Evolutionary conservation across 2,113 vertebrate species (phyloP), one percentile per base, ranked within the genome.

Genomic region (Hypocryptadius cinnamomeus): DNA sequence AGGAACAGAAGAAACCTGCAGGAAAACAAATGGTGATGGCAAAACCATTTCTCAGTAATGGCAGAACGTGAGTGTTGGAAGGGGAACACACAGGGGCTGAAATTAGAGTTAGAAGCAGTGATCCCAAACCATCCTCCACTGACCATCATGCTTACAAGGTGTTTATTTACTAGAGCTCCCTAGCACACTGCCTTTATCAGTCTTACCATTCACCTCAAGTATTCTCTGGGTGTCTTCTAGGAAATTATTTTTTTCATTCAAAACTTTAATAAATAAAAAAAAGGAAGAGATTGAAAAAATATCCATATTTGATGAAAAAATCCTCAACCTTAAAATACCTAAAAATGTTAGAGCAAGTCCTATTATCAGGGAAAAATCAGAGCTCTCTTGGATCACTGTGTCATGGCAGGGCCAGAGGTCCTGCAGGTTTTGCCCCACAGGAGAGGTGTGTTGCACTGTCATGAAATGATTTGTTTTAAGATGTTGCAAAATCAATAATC

Each of bases 1-100:
- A 98, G 94, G 98, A 97, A 95, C 93, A 89, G 84, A 98, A 64
- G 44, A 85, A 97, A 72, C 97, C 97, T 95, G 63, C 15, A 51
- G 22, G 51, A 92, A 85, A 68, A 35, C 59, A 77, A 90, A 56
- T 5, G 2, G 19, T 24, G 48, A 20, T 23, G 23, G 17, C 56
- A 79, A 76, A 92, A 87, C 8, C 14, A 24, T 40, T 70, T 81
- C 47, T 80, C 11, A 68, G 13, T 50, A 63, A 31, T 1, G 10
- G 25, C 28, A 57, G 72, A 80, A 83, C 0, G 0, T 14, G 53
- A 66, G 15, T 80, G 11, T 37, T 57, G 61, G 50, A 48, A 47
- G 66, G n/a, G 50, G n/a, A 73, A 5, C 11, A 24, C 16, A 6
- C 4, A 44, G 11, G 11, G 47, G 9, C 21, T 64, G n/a, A 54